Conservation (phyloP, 1,140 invertebrate genomes). For the Acromyrmex charruanus region DNA sequence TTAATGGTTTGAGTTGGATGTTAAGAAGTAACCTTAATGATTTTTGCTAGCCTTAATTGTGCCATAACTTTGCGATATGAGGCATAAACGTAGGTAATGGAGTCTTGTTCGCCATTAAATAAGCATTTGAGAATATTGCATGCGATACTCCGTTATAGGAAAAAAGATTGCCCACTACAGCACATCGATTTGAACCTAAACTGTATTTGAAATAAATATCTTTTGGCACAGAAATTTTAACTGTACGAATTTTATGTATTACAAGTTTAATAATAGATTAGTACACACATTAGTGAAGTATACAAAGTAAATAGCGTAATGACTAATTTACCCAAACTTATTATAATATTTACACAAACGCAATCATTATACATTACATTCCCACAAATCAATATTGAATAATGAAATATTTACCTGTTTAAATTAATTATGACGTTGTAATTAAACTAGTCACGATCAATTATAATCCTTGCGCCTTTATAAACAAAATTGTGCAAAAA, state of each 20-base stretch:
- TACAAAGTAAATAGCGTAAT: constrained; percentile 35
- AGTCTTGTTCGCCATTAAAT: constrained; percentile 22
- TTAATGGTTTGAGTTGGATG: not conserved
- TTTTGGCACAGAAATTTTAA: not conserved
- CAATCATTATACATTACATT: constrained; percentile 17
- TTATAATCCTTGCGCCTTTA: not conserved
- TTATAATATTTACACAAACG: constrained; percentile 35
- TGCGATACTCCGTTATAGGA: not conserved
- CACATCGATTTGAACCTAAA: not conserved
- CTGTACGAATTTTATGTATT: not conserved
- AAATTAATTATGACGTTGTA: constrained; percentile 19
- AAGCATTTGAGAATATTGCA: constrained; percentile 44
- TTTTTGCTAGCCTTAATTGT: constrained; percentile 21
- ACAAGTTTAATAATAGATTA: not conserved
- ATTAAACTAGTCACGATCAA: not conserved
- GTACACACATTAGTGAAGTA: not conserved
- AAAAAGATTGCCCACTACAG: not conserved
- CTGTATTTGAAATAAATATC: constrained; percentile 1
- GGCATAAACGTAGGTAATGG: constrained; percentile 4
- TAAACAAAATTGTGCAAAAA: not conserved
- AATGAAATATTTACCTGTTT: constrained; percentile 38
- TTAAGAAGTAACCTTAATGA: constrained; percentile 11
- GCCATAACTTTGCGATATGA: constrained; percentile 26
- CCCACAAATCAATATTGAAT: not conserved
- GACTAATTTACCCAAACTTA: constrained; percentile 8